A percentile compares a stretch with the other conserved stretches of the same genome.
Evolutionary conservation across 2,888 invertebrate genomes (phyloP).

Genomic region (Xestia rhomboidea): DNA sequence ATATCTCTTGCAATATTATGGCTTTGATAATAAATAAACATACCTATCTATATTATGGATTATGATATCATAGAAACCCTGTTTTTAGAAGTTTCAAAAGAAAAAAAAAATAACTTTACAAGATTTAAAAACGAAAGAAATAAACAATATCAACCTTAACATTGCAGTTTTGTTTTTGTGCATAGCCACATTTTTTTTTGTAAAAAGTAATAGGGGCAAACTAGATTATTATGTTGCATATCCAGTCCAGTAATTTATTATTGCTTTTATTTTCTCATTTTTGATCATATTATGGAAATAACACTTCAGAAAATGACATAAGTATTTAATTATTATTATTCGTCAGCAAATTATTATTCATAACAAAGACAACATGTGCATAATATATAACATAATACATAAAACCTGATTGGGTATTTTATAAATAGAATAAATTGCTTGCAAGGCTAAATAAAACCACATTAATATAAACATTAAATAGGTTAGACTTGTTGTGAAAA

Average conservation of each 20-base stretch:
- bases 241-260: not conserved
- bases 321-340: not conserved
- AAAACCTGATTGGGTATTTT: conserved; percentile 5
- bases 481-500: not conserved
- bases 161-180: not conserved
- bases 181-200: not conserved
- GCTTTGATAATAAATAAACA: not conserved
- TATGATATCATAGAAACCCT: conserved; percentile 10
- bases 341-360: not conserved
- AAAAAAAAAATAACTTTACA: not conserved
- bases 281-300: not conserved
- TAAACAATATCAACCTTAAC: not conserved
- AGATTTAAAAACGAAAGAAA: not conserved
- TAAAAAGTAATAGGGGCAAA: not conserved
- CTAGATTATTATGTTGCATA: not conserved
- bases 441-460: conserved; percentile 28
- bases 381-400: too few relatives aligned
- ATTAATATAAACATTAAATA: conserved; percentile 1
- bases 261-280: not conserved
- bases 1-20: conserved; percentile 26
- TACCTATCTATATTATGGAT: not conserved
- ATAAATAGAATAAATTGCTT: conserved; percentile 20
- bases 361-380: conserved; percentile 13
- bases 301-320: not conserved
- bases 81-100: not conserved